phyloP scores from a whole-genome alignment of 2,888 invertebrate genomes.

The Dolichomitus sp. region DNA sequence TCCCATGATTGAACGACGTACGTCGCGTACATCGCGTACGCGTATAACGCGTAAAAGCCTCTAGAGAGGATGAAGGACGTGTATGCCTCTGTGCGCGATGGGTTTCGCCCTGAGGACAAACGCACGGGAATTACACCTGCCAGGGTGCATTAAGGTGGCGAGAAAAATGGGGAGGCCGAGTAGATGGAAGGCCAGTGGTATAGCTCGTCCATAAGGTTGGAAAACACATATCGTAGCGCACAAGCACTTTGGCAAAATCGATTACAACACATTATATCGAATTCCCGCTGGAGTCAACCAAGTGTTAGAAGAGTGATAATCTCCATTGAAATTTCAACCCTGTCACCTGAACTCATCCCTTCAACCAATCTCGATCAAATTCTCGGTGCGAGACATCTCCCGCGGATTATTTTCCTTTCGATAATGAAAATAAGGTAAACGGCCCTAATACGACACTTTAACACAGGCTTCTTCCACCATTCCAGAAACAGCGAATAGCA shows the following conservation, averaged over 20 bases:
- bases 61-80: slow-evolving; percentile 27
- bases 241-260: slow-evolving; percentile 34
- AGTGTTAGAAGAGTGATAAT: slow-evolving; percentile 20
- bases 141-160: slow-evolving; percentile 40
- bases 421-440: not conserved
- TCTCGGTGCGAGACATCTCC: slow-evolving; percentile 29
- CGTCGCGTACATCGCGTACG: slow-evolving; percentile 34
- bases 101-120: slow-evolving; percentile 33
- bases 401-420: slow-evolving; percentile 16
- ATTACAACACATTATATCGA: slow-evolving; percentile 28
- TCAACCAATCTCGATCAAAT: slow-evolving; percentile 12
- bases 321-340: slow-evolving; percentile 51
- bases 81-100: slow-evolving; percentile 23
- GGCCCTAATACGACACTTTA: too few relatives aligned
- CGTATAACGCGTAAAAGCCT: slow-evolving; percentile 45
- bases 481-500: too few relatives aligned
- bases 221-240: slow-evolving; percentile 19
- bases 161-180: slow-evolving; percentile 24
- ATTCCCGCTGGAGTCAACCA: slow-evolving; percentile 16
- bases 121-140: slow-evolving; percentile 58
- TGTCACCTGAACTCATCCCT: slow-evolving; percentile 1
- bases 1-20: slow-evolving; percentile 62
- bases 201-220: slow-evolving; percentile 37
- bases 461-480: too few relatives aligned
- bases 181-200: slow-evolving; percentile 20